Base-by-base conservation (phyloP, 2,797 vertebrate species). In the Pelochelys cantorii region DNA sequence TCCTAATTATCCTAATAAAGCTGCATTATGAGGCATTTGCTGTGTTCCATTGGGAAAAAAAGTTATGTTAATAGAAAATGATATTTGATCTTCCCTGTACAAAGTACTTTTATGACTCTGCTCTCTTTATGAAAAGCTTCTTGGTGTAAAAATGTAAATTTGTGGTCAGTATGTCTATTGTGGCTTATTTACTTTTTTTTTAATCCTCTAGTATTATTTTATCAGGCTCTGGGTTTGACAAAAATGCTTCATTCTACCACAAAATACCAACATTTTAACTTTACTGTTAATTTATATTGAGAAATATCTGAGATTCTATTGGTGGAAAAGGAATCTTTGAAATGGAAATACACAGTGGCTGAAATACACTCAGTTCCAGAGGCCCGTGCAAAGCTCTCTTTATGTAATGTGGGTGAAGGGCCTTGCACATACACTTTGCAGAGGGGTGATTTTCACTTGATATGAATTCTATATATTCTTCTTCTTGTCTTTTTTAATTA, bases 1-100 rank as follows among this genome's bases (percentile, higher is more conserved):
- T 97, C 92, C 88, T 95, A 97, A 97, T 97, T 97, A 97, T 93
- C 29, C 5, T 93, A 97, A 96, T 96, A 97, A 97, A 97, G 83
- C 60, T 80, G 91, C 89, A 96, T 96, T 97, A 97, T 96, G 92
- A 97, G 86, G 83, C 97, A 95, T 95, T 94, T 62, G 94, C 86
- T 59, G 65, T 95, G 88, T 95, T 92, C 95, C 89, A 54, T 23
- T 93, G 95, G 90, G 94, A 96, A 94, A 94, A 37, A 91, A 89
- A 96, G 68, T 90, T 92, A 95, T 91, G 81, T 93, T 97, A 97
- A 93, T 95, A 92, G 93, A 90, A 96, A 96, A 95, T 91, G 94
- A 93, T 56, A 96, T 90, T 96, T 95, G 88, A 93, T 95, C 81
- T 92, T 96, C 42, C 8, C 85, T 3, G 1, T 89, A 97, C 91